These are phyloP conservation scores for Coenonympha glycerion DNA, from an alignment of 2,888 invertebrate genomes.

Conservation along the genomic window DNA sequence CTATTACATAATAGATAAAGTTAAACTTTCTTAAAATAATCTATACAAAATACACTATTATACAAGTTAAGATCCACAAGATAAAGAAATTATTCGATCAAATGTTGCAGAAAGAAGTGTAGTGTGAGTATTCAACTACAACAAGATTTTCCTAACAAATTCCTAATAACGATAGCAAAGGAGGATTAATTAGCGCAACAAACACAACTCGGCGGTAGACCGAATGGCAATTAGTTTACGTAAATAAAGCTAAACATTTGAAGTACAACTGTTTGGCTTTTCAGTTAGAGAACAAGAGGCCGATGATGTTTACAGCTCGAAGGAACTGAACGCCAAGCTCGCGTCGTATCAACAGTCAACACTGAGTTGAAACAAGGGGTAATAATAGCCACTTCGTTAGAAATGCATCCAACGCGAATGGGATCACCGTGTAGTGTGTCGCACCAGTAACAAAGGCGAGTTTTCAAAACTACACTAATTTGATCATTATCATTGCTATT, in stretches of 20 bases:
- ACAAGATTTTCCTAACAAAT: neutral
- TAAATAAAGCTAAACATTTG: conserved; percentile 9
- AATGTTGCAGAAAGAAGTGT: too few species aligned
- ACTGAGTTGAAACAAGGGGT: neutral
- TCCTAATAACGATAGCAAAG: neutral
- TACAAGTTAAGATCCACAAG: too few species aligned
- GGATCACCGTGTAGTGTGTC: neutral
- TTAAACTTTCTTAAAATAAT: too few species aligned
- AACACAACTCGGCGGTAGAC: conserved; percentile 6
- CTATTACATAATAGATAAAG: too few species aligned
- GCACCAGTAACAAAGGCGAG: too few species aligned
- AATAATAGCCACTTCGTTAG: conserved; percentile 5
- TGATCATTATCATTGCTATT: too few species aligned
- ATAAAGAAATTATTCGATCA: too few species aligned
- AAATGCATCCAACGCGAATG: conserved; percentile 1
- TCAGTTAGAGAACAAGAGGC: conserved; percentile 13
- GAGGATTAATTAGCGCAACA: neutral
- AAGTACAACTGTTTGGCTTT: conserved; percentile 14
- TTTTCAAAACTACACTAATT: too few species aligned
- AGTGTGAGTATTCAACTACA: too few species aligned
- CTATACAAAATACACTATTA: too few species aligned
- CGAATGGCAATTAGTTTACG: conserved; percentile 12
- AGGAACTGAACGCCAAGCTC: conserved; percentile 5
- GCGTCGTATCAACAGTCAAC: conserved; percentile 4
- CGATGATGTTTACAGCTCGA: conserved; percentile 11